These are phyloP conservation scores for Mellivora capensis DNA, from an alignment of 2,113 vertebrate genomes.

Conservation along the genomic window DNA sequence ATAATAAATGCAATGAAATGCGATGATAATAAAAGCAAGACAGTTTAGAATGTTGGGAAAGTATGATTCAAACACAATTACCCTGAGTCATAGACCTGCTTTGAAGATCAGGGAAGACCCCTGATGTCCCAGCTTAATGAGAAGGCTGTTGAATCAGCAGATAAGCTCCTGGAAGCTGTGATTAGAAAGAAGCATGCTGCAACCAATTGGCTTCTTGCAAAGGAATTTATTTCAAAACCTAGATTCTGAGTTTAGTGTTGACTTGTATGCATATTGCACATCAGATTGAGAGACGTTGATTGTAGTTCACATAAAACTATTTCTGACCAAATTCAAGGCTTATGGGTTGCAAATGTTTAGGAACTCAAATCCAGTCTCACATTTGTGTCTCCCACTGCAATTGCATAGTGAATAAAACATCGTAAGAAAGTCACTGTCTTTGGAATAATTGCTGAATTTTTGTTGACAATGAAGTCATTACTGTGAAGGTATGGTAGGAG, in stretches of 20 bases:
- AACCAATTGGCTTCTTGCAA: neutral
- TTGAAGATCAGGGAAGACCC: neutral
- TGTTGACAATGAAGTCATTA: neutral
- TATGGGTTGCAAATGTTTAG: neutral
- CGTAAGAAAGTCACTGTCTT: neutral
- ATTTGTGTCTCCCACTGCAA: neutral
- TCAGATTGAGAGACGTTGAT: neutral
- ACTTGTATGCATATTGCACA: neutral
- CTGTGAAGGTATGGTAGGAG: neutral
- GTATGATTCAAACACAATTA: neutral
- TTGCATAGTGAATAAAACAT: neutral
- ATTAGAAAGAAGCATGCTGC: fast-evolving
- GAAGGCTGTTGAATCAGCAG: neutral
- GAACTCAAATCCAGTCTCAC: neutral
- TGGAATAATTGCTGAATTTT: neutral
- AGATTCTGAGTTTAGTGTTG: neutral
- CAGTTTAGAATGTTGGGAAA: neutral
- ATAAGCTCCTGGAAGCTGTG: fast-evolving
- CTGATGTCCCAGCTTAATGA: fast-evolving
- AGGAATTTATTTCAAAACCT: neutral
- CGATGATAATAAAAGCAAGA: neutral
- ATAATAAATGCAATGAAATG: neutral
- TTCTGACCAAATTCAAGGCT: neutral
- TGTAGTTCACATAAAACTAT: neutral
- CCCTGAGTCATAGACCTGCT: no score